Percentiles rank a stretch among this genome's conserved stretches.
Evolutionary conservation across 2,113 vertebrate species (phyloP).

Genomic region (Enhydra lutris): DNA sequence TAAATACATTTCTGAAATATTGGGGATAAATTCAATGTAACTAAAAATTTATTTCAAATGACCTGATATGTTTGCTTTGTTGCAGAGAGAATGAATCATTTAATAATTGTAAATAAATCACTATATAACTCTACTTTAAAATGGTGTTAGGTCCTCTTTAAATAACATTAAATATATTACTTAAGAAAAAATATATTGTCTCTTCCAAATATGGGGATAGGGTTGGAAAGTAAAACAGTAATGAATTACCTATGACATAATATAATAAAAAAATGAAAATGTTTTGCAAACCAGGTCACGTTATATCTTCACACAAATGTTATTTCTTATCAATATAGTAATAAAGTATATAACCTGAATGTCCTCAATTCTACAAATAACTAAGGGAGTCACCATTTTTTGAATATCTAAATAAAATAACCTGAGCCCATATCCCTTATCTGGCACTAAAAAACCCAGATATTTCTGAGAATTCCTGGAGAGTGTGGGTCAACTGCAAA

Average conservation of each 20-base stretch:
- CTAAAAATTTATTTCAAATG: neutral
- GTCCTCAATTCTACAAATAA: neutral
- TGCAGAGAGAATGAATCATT: neutral
- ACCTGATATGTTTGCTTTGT: neutral
- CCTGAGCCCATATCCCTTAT: neutral
- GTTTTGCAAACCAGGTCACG: neutral
- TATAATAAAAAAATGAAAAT: constrained; percentile 6
- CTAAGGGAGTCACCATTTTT: neutral
- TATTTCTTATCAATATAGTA: neutral
- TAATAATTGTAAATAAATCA: neutral
- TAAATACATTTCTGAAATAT: neutral
- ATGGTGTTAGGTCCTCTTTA: neutral
- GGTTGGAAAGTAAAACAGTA: neutral
- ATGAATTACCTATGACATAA: neutral
- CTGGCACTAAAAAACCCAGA: neutral
- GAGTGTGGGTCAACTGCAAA: neutral
- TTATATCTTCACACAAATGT: neutral
- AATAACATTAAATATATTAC: neutral
- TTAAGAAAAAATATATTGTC: neutral
- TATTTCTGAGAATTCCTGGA: neutral
- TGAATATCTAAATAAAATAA: neutral
- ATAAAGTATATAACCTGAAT: neutral
- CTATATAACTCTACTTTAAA: neutral
- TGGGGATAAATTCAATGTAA: neutral
- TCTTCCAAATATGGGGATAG: neutral